These are phyloP conservation scores for Semicossyphus pulcher DNA, from an alignment of 2,113 vertebrate species.

Conservation along the genomic window DNA sequence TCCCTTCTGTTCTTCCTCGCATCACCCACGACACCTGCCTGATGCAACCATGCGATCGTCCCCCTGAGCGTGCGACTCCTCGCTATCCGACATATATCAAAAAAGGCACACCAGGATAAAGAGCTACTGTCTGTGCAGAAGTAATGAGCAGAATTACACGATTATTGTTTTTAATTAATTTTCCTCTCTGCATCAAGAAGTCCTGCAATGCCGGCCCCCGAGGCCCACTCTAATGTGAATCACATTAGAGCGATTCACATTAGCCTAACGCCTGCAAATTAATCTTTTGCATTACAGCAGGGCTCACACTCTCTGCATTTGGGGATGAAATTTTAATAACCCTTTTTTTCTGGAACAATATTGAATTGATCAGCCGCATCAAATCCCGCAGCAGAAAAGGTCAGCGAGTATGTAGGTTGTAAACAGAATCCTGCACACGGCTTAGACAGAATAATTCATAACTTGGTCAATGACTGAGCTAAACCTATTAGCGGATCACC, in stretches of 20 bases:
- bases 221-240: constrained; percentile 69
- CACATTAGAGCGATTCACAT: constrained; percentile 61
- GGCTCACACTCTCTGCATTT: constrained; percentile 42
- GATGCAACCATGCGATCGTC: constrained; percentile 50
- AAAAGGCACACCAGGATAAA: constrained; percentile 60
- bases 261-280: constrained; percentile 63
- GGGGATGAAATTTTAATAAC: constrained; percentile 63
- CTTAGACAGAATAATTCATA: constrained; percentile 63
- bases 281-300: constrained; percentile 63
- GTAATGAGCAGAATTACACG: constrained; percentile 71
- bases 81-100: constrained; percentile 61
- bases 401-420: constrained; percentile 61
- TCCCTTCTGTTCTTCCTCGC: constrained; percentile 61
- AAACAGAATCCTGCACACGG: constrained; percentile 44
- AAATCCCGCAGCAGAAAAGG: constrained; percentile 61
- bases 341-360: constrained; percentile 63
- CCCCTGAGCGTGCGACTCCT: constrained; percentile 31
- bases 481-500: constrained; percentile 52
- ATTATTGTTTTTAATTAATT: constrained; percentile 81
- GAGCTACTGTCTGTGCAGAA: constrained; percentile 50
- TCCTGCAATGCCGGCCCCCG: constrained; percentile 46
- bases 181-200: constrained; percentile 61
- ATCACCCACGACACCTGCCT: constrained; percentile 56
- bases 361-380: constrained; percentile 71
- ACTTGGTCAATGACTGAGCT: constrained; percentile 44